Evolutionary conservation across 2,113 vertebrate species (phyloP), one percentile per base, ranked within the genome.

Genomic region (Alethe castanea): DNA sequence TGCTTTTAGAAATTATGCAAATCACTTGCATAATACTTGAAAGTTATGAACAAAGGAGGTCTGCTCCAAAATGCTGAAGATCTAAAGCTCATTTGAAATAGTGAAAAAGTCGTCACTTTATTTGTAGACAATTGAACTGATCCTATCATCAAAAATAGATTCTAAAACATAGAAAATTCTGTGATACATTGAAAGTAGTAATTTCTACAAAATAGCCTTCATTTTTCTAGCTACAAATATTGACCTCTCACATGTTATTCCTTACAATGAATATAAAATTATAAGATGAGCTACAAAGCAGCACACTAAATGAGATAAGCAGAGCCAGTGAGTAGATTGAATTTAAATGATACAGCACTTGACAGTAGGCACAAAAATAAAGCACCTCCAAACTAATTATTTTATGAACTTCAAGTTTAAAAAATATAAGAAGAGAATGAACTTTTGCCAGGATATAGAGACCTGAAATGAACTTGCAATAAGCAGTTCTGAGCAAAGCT

Each of bases 331-430:
- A 38, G 20, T 2, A 64, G 15, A 53, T 9, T 56, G 42, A 66
- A 20, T 20, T 71, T 67, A 85, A 85, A 81, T 45, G 13, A 62
- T 57, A 29, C 3, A 48, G 8, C 1, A 19, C 5, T 64, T 80
- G 38, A 64, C 4, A 60, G 11, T 3, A 83, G 8, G 24, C 12
- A 42, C 5, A 16, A n/a, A 25, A 40, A 15, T 17, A 7, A 47
- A 48, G 11, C 28, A 5, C 4, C 1, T 2, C 4, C 3, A 7
- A 36, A 50, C 29, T 6, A 45, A 22, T 8, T 17, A 7, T 45
- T 81, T 57, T 24, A 33, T 28, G 44, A 86, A 13, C 3, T 28
- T 47, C 19, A 42, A 47, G 12, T 24, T 36, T 66, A 71, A 20
- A 8, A 66, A 18, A 7, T n/a, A 44, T 15, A 24, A 54, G 0